A percentile compares a stretch with the other conserved stretches of the same genome.
These are phyloP conservation scores for Hemibagrus wyckioides DNA, from an alignment of 2,113 vertebrate species.

Conservation along the genomic window DNA sequence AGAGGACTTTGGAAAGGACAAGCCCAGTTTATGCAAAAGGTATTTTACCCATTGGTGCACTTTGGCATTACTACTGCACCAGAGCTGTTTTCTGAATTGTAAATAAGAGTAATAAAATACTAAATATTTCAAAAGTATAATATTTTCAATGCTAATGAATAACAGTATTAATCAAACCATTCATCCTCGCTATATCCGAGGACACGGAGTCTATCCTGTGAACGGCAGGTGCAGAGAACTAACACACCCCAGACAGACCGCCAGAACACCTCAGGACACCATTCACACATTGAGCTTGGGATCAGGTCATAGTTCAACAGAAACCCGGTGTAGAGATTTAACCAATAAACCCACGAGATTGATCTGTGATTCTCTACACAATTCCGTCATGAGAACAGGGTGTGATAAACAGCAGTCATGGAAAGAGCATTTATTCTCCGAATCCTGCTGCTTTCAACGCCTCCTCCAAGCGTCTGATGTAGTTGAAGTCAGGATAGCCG, in stretches of 20 bases:
- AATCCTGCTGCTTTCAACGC: conserved; percentile 54
- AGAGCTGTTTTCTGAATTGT: background rate
- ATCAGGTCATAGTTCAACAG: background rate
- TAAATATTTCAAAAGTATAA: background rate
- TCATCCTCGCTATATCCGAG: background rate
- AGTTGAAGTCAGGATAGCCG: conserved; percentile 65
- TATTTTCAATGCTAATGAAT: background rate
- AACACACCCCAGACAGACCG: background rate
- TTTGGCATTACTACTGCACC: background rate
- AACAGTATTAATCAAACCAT: background rate
- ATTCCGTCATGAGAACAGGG: background rate
- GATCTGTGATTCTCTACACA: background rate
- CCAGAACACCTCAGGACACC: background rate
- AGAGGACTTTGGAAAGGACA: background rate
- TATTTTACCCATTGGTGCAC: background rate
- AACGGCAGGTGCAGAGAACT: background rate
- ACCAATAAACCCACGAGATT: background rate
- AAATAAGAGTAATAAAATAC: background rate
- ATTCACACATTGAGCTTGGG: background rate
- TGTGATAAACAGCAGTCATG: background rate
- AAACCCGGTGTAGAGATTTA: background rate
- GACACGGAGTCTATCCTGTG: background rate
- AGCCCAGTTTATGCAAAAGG: background rate
- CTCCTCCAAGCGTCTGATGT: conserved; percentile 48
- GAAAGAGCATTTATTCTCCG: conserved; percentile 1